phyloP scores from a whole-genome alignment of 2,888 invertebrate genomes.

The Pheosia tremula region DNA sequence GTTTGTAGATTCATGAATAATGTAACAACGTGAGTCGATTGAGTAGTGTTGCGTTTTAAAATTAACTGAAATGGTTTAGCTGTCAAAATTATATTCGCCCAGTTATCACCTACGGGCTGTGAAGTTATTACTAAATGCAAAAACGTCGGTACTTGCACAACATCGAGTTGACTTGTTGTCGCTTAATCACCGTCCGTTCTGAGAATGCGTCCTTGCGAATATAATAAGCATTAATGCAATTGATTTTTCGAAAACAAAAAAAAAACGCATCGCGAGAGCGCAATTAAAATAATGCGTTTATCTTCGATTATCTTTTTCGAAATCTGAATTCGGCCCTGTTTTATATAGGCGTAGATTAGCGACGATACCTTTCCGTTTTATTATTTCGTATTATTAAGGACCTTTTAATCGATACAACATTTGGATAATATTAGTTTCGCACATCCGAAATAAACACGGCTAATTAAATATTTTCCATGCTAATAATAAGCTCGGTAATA shows the following conservation, averaged over 20 bases:
- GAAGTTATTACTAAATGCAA: constrained; percentile 7
- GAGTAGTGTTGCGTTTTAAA: not conserved
- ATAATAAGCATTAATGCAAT: constrained; percentile 7
- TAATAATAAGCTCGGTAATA: too few species aligned
- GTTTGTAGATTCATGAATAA: not conserved
- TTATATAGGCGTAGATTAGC: not conserved
- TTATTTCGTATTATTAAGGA: not conserved
- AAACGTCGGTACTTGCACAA: constrained; percentile 4
- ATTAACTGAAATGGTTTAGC: not conserved
- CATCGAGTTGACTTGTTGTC: constrained; percentile 5
- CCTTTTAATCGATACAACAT: too few species aligned
- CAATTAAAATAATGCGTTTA: not conserved
- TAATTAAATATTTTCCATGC: too few species aligned
- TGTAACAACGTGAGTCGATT: not conserved
- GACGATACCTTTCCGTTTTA: not conserved
- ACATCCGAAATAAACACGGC: too few species aligned
- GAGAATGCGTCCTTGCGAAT: constrained; percentile 13
- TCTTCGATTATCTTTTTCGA: not conserved
- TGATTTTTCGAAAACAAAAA: not conserved
- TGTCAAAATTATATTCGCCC: not conserved
- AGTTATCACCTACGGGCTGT: constrained; percentile 7
- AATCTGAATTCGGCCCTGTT: not conserved
- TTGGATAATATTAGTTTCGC: too few species aligned
- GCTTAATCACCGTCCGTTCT: constrained; percentile 8
- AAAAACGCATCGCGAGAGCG: not conserved